phyloP scores from a whole-genome alignment of 2,797 vertebrate genomes.

The Thamnophis elegans region DNA sequence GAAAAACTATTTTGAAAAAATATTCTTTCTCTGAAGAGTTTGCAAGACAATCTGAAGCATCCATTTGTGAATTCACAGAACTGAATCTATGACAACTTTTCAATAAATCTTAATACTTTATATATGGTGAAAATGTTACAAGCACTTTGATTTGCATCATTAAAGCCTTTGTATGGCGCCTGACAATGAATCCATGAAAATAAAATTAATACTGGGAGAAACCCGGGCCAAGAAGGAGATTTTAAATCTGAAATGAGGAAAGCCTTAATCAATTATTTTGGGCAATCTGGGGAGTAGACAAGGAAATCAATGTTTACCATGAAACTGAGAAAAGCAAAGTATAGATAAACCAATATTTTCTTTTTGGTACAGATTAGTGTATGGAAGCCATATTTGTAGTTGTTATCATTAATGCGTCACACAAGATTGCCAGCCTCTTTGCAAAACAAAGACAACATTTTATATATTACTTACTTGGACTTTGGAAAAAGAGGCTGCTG shows the following conservation, averaged over 20 bases:
- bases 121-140: background rate
- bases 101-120: background rate
- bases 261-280: background rate
- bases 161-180: background rate
- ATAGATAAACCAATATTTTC: constrained; percentile 12
- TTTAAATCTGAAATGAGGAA: constrained; percentile 7
- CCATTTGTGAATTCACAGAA: background rate
- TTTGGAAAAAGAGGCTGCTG: background rate
- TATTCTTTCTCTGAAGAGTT: background rate
- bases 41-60: background rate
- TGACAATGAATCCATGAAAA: background rate
- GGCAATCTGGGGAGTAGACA: background rate
- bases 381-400: background rate
- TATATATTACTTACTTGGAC: constrained; percentile 22
- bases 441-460: background rate
- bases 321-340: background rate
- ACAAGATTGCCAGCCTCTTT: background rate
- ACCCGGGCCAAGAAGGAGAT: background rate
- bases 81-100: background rate
- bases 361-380: background rate
- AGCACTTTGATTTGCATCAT: background rate
- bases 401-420: background rate
- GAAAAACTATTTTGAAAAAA: background rate
- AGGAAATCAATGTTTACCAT: background rate
- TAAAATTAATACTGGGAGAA: background rate